Evolutionary conservation across 2,113 vertebrate genomes (phyloP), one percentile per base, ranked within the genome.

Genomic region (Notiomystis cincta): DNA sequence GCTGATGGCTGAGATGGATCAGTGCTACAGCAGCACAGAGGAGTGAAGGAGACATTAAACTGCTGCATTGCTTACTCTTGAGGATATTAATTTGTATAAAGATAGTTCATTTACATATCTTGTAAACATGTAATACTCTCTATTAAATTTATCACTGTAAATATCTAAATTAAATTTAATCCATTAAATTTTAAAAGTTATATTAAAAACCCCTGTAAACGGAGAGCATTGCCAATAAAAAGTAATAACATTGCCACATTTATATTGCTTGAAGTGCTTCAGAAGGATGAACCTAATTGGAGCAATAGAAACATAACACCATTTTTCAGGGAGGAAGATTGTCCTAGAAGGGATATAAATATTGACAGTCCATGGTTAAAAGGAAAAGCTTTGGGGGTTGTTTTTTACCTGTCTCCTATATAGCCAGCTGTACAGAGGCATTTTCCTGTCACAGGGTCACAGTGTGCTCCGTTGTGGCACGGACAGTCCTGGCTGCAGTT

Each of bases 401-500:
- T 21, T 81, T 70, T 95, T 90, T 98, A 99, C 99, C 99, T 99
- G 98, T 99, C 99, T 88, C 99, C 99, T 77, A 98, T 98, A 94
- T 99, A 99, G 75, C 99, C 99, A 11, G 99, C 98, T 40, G 98
- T 92, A 70, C 99, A 99, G 87, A 99, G 97, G 97, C 99, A 99
- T 90, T 98, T 98, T 62, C 99, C 99, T 4, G 98, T 99, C 97
- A 99, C 97, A 1, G 99, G 99, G 95, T 99, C 98, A 69, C 99
- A 99, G 78, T 99, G 98, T n/a, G 99, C 99, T 61, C 99, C 98
- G 1, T 99, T 99, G 86, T 99, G 99, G 94, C 99, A 99, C 0
- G 99, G 99, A 62, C 99, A 99, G 89, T 99, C 99, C 95, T 99
- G 98, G 98, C 99, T 99, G 98, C 99, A 99, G 97, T 99, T 99